These are phyloP conservation scores for Phalanger gymnotis DNA, from an alignment of 2,797 vertebrate genomes.

Conservation along the genomic window DNA sequence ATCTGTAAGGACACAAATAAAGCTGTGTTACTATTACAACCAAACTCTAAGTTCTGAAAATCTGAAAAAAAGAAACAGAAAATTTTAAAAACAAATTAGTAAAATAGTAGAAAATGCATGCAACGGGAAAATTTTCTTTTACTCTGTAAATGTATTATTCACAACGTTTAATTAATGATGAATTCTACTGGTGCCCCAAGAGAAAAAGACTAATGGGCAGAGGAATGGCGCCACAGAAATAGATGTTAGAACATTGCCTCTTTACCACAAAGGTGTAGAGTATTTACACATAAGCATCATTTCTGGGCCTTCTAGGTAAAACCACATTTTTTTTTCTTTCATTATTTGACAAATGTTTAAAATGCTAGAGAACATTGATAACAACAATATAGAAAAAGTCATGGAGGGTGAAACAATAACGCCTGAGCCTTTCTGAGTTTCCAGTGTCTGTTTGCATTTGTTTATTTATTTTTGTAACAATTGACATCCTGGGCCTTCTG, in stretches of 20 bases:
- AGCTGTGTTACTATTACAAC: not conserved
- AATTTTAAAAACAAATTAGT: not conserved
- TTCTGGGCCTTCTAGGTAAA: not conserved
- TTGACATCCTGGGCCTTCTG: not conserved
- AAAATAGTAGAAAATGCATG: not conserved
- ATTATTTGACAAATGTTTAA: not conserved
- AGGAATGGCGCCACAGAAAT: not conserved
- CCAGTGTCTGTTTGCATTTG: not conserved
- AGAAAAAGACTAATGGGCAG: not conserved
- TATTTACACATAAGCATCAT: not conserved
- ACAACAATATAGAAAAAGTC: not conserved
- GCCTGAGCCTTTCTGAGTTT: not conserved
- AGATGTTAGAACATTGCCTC: not conserved
- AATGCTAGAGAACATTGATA: not conserved
- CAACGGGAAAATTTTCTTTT: not conserved
- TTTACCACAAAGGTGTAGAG: not conserved
- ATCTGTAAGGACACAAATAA: not conserved
- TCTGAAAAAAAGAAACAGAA: not conserved
- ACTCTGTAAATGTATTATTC: not conserved
- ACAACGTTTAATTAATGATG: not conserved
- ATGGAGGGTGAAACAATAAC: not conserved
- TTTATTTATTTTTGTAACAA: not conserved
- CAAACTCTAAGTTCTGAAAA: not conserved
- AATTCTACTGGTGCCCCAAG: not conserved
- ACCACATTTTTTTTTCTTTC: not conserved